A percentile compares a stretch with the other conserved stretches of the same genome.
Conservation (phyloP, 2,797 vertebrate genomes). For the Chanos chanos region DNA sequence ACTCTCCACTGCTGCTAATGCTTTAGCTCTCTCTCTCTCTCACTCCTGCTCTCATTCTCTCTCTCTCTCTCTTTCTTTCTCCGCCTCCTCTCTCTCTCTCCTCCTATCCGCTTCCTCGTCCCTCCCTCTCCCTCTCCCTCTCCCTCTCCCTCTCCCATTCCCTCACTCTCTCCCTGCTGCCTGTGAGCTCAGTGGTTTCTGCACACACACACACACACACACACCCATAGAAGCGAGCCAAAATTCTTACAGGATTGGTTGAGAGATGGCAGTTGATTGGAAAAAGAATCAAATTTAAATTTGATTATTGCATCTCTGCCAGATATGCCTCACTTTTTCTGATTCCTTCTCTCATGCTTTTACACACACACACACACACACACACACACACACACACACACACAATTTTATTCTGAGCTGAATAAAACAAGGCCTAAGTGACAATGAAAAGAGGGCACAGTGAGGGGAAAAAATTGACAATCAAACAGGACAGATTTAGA, state of each 20-base stretch:
- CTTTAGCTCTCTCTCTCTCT: constrained; percentile 50
- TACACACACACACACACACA: neutral
- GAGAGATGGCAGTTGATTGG: neutral
- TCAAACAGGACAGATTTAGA: too few relatives aligned
- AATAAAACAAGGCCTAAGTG: neutral
- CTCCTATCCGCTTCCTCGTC: constrained; percentile 30
- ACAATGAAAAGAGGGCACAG: neutral
- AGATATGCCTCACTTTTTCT: neutral
- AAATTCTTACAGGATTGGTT: constrained; percentile 15
- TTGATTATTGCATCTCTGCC: neutral
- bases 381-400: neutral
- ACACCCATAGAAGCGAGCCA: neutral
- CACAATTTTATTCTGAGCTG: neutral
- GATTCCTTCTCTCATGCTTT: neutral
- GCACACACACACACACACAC: constrained; percentile 10
- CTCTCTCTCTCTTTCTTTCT: constrained; percentile 37
- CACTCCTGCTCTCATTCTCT: constrained; percentile 50
- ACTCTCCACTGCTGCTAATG: constrained; percentile 62
- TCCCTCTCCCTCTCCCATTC: neutral
- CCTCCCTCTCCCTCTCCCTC: neutral
- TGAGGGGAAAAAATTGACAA: too few relatives aligned
- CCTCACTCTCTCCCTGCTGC: constrained; percentile 39
- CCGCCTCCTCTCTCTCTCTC: constrained; percentile 36
- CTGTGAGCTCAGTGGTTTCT: constrained; percentile 55
- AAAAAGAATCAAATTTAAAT: constrained; percentile 5